Conservation (phyloP, 1,140 invertebrate genomes). For the Caenorhabditis inopinata region DNA sequence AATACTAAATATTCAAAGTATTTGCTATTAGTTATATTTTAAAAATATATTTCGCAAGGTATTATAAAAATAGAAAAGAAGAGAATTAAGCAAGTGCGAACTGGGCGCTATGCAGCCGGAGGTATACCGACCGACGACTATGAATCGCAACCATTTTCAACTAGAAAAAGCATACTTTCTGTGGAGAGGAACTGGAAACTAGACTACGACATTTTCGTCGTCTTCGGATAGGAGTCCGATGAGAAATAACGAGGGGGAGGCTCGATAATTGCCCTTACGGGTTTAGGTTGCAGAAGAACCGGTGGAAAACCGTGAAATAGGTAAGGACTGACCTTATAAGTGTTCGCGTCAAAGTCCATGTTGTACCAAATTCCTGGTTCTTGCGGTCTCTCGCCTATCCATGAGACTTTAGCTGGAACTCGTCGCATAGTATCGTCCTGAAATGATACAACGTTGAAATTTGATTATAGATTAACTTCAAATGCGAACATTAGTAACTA, state of each 20-base stretch:
- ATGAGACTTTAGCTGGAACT: constrained; percentile 26
- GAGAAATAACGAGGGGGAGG: neutral
- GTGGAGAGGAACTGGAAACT: neutral
- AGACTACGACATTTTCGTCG: too few species aligned
- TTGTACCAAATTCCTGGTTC: constrained; percentile 34
- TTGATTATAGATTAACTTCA: too few species aligned
- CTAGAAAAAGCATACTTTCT: neutral
- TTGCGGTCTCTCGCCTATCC: constrained; percentile 30
- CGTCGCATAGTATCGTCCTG: constrained; percentile 29
- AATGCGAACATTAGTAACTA: too few species aligned
- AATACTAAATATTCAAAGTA: too few species aligned
- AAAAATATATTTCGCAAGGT: too few species aligned
- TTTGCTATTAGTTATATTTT: too few species aligned
- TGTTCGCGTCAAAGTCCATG: constrained; percentile 9
- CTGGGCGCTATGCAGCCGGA: constrained; percentile 1
- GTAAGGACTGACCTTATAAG: neutral
- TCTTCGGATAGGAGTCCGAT: neutral
- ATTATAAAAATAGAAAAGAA: too few species aligned
- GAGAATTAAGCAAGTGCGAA: constrained; percentile 13
- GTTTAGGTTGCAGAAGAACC: neutral
- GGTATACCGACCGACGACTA: neutral
- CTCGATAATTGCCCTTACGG: neutral
- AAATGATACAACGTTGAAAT: neutral
- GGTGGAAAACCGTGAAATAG: neutral
- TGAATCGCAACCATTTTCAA: neutral